A percentile compares a stretch with the other conserved stretches of the same genome.
These are phyloP conservation scores for Ostrea denselamellosa DNA, from an alignment of 1,140 invertebrate genomes.

Conservation along the genomic window DNA sequence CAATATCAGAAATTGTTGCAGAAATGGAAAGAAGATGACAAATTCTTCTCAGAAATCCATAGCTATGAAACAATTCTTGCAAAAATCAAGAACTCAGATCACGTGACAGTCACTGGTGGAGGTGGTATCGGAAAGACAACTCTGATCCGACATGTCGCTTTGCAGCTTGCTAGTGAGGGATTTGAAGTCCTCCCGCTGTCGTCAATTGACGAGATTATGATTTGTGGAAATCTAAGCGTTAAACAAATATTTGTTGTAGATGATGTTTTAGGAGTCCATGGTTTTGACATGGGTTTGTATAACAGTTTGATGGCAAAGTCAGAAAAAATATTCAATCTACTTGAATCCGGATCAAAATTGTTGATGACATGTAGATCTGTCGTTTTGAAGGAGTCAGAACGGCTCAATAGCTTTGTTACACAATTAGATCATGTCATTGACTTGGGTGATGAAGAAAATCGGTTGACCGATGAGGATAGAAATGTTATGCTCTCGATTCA, in stretches of 20 bases:
- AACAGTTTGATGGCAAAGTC: not conserved
- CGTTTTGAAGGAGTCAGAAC: not conserved
- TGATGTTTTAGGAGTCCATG: not conserved
- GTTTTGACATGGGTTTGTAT: not conserved
- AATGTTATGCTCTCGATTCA: not conserved
- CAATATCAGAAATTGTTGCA: not conserved
- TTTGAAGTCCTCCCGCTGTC: not conserved
- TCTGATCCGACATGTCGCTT: not conserved
- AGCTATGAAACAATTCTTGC: not conserved
- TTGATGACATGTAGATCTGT: not conserved
- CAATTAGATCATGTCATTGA: not conserved
- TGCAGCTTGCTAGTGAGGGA: not conserved
- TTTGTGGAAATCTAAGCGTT: not conserved
- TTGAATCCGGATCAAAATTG: not conserved
- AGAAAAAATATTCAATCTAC: not conserved
- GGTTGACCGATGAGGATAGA: not conserved
- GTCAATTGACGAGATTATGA: not conserved
- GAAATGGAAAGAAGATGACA: not conserved
- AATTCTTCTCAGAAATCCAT: not conserved
- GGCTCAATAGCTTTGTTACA: not conserved
- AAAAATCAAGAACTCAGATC: not conserved
- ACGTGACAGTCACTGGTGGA: not conserved
- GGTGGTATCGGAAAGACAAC: not conserved
- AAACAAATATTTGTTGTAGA: not conserved
- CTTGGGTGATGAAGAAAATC: not conserved